Base-by-base conservation (phyloP, 2,113 vertebrate species). In the Electrona antarctica region DNA sequence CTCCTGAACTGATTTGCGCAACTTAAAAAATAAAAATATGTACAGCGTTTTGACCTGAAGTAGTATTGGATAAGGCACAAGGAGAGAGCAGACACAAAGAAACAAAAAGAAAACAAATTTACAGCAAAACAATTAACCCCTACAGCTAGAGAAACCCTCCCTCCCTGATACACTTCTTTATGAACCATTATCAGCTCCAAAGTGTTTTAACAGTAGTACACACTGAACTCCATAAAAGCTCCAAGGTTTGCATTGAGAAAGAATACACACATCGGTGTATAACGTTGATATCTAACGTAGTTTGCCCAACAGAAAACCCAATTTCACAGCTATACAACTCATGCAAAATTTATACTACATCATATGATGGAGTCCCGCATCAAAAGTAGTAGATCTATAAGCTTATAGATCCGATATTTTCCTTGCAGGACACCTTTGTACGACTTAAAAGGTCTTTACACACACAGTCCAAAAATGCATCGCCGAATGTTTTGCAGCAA, bases 11-110 rank as follows among this genome's bases (percentile, higher is more conserved):
- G 71, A 86, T 90, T 89, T 85, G 79, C 76, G 76, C 82, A 84
- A 81, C 77, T 87, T 76, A 85, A 89, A 70, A 78, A 84, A 85
- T 93, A 89, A 70, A 78, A 84, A 85, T 93, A 94, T 94, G 83
- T 93, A 94, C 93, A 93, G 90, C 90, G 90, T 92, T 91, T 93
- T 93, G 91, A 94, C 93, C 93, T 94, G 93, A 94, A 94, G 92
- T 93, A 93, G 92, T 93, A 92, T 89, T 92, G 93, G 92, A 93
- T 98, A 99, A 99, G 97, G 97, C 97, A 98, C 96, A 92, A 95
- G 94, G 89, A 95, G 91, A 93, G 87, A 90, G 82, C 79, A 81
- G 86, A 89, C 78, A 77, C 85, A 64, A 41, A 85, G 2, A 78
- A 79, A 80, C 82, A 71, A 78, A 70, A 85, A 80, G 56, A 88